Percentiles rank a stretch among this genome's conserved stretches.
Conservation (phyloP, 2,888 invertebrate genomes). For the Rotaria sp. region DNA sequence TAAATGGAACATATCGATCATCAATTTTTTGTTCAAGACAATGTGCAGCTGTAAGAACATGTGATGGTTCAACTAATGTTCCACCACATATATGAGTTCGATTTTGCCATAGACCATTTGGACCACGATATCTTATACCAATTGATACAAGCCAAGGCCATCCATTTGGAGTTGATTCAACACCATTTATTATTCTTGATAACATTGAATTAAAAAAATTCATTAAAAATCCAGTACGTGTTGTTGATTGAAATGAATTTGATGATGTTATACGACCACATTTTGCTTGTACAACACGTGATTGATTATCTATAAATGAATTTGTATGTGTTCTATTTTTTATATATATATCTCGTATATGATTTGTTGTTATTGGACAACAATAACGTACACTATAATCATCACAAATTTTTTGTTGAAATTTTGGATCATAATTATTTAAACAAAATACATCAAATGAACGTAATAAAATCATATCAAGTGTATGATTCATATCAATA, state of each 20-base stretch:
- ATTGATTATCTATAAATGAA: background rate
- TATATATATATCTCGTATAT: background rate
- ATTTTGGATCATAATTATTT: constrained; percentile 23
- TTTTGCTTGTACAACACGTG: background rate
- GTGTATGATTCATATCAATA: constrained; percentile 20
- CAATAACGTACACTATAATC: constrained; percentile 18
- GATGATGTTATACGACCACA: background rate
- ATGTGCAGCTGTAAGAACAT: constrained; percentile 37
- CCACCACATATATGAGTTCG: constrained; percentile 31
- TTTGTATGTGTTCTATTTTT: background rate
- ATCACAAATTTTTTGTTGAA: constrained; percentile 7
- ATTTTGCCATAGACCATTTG: background rate
- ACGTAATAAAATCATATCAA: constrained; percentile 6
- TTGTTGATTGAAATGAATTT: background rate
- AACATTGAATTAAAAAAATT: background rate
- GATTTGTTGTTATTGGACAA: background rate
- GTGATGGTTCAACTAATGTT: constrained; percentile 26
- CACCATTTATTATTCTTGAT: background rate
- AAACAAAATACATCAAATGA: constrained; percentile 1
- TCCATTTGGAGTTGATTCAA: background rate
- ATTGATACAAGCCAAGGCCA: constrained; percentile 28
- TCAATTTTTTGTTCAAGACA: constrained; percentile 30
- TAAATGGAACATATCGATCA: background rate
- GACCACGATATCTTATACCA: constrained; percentile 18
- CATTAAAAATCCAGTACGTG: background rate